Conservation (phyloP, 2,113 vertebrate species). For the Holacanthus passer region DNA sequence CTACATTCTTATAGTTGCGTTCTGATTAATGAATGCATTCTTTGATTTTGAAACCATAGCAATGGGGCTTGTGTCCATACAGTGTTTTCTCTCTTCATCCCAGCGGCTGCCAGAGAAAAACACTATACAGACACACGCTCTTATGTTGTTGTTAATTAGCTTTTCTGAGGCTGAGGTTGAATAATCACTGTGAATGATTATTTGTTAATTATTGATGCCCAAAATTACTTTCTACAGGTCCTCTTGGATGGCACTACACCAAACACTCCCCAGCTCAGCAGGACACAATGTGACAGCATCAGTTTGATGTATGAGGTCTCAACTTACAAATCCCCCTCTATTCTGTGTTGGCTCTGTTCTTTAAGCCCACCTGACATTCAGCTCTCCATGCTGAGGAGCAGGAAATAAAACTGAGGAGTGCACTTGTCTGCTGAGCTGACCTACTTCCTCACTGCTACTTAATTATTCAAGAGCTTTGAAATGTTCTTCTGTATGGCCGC, state of each 20-base stretch:
- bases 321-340: conserved; percentile 27
- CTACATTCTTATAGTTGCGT: too few relatives aligned
- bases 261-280: conserved; percentile 6
- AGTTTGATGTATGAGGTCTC: conserved; percentile 4
- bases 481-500: conserved; percentile 72
- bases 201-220: background rate
- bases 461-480: conserved; percentile 79
- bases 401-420: conserved; percentile 63
- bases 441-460: conserved; percentile 74
- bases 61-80: too few relatives aligned
- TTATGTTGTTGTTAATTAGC: too few relatives aligned
- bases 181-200: background rate
- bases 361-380: conserved; percentile 61
- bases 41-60: too few relatives aligned
- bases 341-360: conserved; percentile 27
- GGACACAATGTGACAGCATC: conserved; percentile 29
- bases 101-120: too few relatives aligned
- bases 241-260: background rate
- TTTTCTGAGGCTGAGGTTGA: background rate
- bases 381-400: conserved; percentile 52
- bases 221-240: background rate
- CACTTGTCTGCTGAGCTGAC: conserved; percentile 70
- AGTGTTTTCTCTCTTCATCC: too few relatives aligned
- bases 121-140: too few relatives aligned
- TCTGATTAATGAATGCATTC: too few relatives aligned